Conservation (phyloP, 30 jellyfish, hydroid and myxozoan genomes). For the Pseudorhiza aurosa region DNA sequence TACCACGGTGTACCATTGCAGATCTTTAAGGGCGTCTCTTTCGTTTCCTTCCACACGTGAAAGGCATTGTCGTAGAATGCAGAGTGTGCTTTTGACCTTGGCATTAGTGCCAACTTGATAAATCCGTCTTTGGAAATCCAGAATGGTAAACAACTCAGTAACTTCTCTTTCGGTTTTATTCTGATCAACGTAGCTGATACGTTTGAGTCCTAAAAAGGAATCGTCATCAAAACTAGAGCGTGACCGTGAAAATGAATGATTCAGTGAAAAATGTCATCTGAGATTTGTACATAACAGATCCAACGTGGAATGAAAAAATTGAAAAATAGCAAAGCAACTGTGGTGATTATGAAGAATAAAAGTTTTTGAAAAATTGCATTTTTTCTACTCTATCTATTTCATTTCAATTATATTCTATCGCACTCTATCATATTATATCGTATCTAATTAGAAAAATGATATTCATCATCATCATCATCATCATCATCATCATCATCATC, state of each 20-base stretch:
- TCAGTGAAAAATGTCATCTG: neutral
- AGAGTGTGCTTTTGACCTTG: conserved; percentile 58
- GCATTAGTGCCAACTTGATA: conserved; percentile 16
- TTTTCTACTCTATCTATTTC: no score
- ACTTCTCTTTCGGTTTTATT: conserved; percentile 13
- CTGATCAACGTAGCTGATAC: conserved; percentile 15
- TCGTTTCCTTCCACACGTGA: conserved; percentile 43
- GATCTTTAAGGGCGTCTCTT: conserved; percentile 13
- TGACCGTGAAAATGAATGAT: neutral
- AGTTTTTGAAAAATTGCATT: no score
- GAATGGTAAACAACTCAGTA: conserved; percentile 28
- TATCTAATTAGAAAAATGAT: no score
- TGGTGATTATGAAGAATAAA: no score
- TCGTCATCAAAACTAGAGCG: neutral
- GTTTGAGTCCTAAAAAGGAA: conserved; percentile 30
- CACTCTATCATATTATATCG: no score
- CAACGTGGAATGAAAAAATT: no score
- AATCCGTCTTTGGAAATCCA: conserved; percentile 36
- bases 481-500: no score
- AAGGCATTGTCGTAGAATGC: conserved; percentile 46
- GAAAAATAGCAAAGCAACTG: no score
- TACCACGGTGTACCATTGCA: conserved; percentile 31
- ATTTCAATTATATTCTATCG: no score
- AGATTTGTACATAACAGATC: neutral
- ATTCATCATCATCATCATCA: no score